Base-by-base conservation (phyloP, 2,888 invertebrate genomes). In the Meliscaeva auricollis region DNA sequence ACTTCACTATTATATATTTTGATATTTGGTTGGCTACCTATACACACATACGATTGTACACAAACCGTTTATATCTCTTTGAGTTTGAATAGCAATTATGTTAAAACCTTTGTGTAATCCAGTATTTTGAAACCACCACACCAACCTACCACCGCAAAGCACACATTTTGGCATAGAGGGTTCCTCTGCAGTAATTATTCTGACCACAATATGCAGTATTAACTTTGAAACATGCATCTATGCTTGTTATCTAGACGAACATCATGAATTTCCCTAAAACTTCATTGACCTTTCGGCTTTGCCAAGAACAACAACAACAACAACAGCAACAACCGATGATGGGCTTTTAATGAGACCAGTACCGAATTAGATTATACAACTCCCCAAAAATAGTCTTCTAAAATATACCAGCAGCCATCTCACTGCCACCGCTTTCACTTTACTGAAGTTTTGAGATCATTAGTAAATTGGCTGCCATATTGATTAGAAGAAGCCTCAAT, bases 261-360 rank as follows among this genome's bases (percentile, higher is more conserved):
- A 30, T 30, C 15, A 32, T 15, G 9, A 15, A 0, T n/a, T n/a
- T n/a, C 30, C 13, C 58, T 26, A n/a, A 60, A 74, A 52, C 26
- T 13, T 38, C 56, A 56, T 56, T 69, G 58, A 20, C 56, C 60
- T 68, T 60, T 72, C 68, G 77, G 77, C 54, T 68, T 38, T 54
- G 22, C 22, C 68, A 30, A 69, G 44, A 62, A 75, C 79, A 35
- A 35, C 32, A 6, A n/a, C 0, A 8, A 17, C 8, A 17, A n/a
- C n/a, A n/a, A n/a, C n/a, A n/a, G n/a, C n/a, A 46, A 8, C 2
- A 17, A 7, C 17, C 17, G 38, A 56, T 56, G 56, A 35, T 66
- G 60, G 62, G 70, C 72, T 54, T 60, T 79, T 75, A 79, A 84
- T 84, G 84, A 76, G 75, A 35, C 83, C 83, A 66, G 46, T 66